Evolutionary conservation across 2,797 vertebrate genomes (phyloP).

Genomic region (Pristis pectinata): DNA sequence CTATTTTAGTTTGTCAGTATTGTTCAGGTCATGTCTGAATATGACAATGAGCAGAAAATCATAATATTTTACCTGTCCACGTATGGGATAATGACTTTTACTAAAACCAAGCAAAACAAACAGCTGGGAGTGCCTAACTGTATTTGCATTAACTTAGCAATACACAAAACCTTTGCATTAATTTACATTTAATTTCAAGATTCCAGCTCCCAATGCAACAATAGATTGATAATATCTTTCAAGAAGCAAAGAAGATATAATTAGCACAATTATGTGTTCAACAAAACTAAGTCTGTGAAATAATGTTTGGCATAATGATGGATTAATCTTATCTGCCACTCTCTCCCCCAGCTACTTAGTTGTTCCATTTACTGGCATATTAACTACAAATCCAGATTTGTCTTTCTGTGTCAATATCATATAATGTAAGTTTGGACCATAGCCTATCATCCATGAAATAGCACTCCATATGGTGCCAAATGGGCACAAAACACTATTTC

Average conservation of each 20-base stretch:
- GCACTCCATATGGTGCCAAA: not conserved
- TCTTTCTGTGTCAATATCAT: not conserved
- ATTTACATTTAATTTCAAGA: not conserved
- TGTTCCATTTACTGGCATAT: not conserved
- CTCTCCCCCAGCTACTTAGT: not conserved
- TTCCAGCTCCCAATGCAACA: not conserved
- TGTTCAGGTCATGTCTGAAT: not conserved
- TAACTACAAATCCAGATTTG: not conserved
- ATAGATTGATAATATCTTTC: not conserved
- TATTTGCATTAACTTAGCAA: too few relatives aligned
- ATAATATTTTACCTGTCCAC: not conserved
- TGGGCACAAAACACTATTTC: not conserved
- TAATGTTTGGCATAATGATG: not conserved
- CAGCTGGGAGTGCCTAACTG: not conserved
- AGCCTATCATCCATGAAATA: not conserved
- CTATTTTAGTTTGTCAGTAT: not conserved
- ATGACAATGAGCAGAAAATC: not conserved
- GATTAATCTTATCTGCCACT: not conserved
- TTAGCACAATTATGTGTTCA: not conserved
- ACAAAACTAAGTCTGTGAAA: not conserved
- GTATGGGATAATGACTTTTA: not conserved
- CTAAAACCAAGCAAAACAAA: not conserved
- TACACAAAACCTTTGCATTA: too few relatives aligned
- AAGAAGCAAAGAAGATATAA: not conserved
- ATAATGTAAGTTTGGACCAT: not conserved